Conservation (phyloP, 2,797 vertebrate genomes). For the Falco cherrug region DNA sequence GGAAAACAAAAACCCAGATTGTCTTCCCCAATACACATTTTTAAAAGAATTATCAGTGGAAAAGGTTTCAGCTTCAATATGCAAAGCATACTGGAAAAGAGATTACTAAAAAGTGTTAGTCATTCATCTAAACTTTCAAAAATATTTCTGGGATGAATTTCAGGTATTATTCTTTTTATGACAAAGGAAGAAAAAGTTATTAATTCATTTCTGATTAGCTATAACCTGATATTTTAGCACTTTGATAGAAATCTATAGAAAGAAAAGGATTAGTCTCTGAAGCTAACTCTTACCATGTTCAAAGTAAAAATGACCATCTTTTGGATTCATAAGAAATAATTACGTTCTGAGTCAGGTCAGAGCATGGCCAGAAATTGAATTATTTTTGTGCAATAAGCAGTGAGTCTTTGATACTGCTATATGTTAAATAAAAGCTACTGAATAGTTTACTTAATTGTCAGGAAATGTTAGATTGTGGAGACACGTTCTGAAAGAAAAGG, state of each 20-base stretch:
- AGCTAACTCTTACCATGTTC: background rate
- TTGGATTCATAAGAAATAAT: background rate
- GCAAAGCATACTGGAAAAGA: background rate
- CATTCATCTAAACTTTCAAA: background rate
- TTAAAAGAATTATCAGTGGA: background rate
- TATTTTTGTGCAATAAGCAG: background rate
- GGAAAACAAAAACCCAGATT: background rate
- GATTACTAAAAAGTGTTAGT: background rate
- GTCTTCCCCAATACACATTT: background rate
- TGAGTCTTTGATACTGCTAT: background rate
- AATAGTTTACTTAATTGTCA: background rate
- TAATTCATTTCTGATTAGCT: background rate
- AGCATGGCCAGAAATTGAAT: background rate
- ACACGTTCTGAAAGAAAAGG: background rate
- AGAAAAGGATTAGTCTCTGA: background rate
- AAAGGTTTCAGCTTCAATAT: background rate
- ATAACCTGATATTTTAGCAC: background rate
- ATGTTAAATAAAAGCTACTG: background rate
- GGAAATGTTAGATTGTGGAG: background rate
- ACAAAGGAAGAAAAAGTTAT: background rate
- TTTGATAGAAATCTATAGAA: background rate
- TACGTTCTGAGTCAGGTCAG: background rate
- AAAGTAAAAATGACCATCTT: background rate
- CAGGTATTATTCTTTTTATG: background rate
- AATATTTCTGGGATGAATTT: background rate